Percentiles rank a stretch among this genome's conserved stretches.
Evolutionary conservation across 2,113 vertebrate species (phyloP).

Genomic region (Halcyon senegalensis): DNA sequence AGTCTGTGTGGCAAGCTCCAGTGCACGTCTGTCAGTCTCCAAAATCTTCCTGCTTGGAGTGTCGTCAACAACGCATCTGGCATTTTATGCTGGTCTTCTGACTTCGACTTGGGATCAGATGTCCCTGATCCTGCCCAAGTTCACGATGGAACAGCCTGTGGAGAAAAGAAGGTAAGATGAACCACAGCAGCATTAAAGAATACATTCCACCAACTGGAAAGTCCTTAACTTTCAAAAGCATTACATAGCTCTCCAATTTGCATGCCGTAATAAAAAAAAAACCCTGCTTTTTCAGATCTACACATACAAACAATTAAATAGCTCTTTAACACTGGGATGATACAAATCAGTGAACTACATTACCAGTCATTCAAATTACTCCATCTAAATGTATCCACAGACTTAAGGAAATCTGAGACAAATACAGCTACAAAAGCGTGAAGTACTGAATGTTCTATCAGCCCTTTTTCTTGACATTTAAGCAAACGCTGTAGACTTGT

Average conservation of each 20-base stretch:
- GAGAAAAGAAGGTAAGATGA: conserved; percentile 76
- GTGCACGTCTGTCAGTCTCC: conserved; percentile 73
- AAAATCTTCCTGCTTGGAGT: conserved; percentile 39
- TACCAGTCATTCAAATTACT: neutral
- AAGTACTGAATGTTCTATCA: neutral
- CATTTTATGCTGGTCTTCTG: conserved; percentile 76
- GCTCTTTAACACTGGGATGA: neutral
- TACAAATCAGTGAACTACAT: neutral
- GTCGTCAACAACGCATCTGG: neutral
- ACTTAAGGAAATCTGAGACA: neutral
- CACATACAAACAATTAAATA: neutral
- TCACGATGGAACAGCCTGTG: conserved; percentile 82
- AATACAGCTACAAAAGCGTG: neutral
- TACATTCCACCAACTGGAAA: neutral
- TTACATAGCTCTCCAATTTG: neutral
- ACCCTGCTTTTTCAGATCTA: neutral
- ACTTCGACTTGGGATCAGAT: conserved; percentile 84
- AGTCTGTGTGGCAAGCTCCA: conserved; percentile 88
- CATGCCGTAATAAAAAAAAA: neutral
- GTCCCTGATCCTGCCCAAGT: conserved; percentile 87
- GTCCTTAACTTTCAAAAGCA: neutral
- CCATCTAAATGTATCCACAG: neutral
- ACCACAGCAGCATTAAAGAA: neutral
- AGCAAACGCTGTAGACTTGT: neutral
- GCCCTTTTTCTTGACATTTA: neutral